These are phyloP conservation scores for Lasioglossum calceatum DNA, from an alignment of 2,888 invertebrate genomes.

Conservation along the genomic window DNA sequence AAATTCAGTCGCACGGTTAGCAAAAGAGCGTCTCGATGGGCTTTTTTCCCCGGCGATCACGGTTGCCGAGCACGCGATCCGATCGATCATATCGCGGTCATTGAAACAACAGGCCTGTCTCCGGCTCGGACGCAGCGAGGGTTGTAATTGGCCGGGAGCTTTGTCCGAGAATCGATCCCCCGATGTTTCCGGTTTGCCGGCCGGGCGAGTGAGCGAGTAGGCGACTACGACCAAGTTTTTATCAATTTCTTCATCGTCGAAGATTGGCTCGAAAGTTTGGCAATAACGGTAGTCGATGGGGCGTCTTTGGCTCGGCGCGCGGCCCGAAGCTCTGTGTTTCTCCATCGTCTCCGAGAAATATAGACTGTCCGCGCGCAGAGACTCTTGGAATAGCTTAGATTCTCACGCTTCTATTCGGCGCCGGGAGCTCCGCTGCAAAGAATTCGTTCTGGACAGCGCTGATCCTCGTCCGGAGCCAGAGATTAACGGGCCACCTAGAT, in stretches of 20 bases:
- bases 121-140: not conserved
- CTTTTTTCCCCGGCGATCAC: not conserved
- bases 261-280: slow-evolving; percentile 11
- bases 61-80: slow-evolving; percentile 11
- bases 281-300: not conserved
- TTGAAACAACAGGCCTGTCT: slow-evolving; percentile 10
- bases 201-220: not conserved
- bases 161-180: slow-evolving; percentile 1
- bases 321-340: not conserved
- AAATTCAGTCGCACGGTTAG: not conserved
- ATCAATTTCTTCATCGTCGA: slow-evolving; percentile 16
- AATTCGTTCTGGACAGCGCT: not conserved
- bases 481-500: not conserved
- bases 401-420: not conserved
- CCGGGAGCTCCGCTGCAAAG: not conserved
- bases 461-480: not conserved
- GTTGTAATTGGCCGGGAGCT: not conserved
- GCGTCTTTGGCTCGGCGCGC: not conserved
- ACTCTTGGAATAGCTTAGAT: not conserved
- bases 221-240: not conserved
- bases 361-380: not conserved
- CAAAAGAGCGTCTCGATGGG: not conserved
- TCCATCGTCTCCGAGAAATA: not conserved
- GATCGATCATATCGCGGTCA: slow-evolving; percentile 1
- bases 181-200: slow-evolving; percentile 1